Evolutionary conservation across 2,113 vertebrate species (phyloP).

Genomic region (Stercorarius parasiticus): DNA sequence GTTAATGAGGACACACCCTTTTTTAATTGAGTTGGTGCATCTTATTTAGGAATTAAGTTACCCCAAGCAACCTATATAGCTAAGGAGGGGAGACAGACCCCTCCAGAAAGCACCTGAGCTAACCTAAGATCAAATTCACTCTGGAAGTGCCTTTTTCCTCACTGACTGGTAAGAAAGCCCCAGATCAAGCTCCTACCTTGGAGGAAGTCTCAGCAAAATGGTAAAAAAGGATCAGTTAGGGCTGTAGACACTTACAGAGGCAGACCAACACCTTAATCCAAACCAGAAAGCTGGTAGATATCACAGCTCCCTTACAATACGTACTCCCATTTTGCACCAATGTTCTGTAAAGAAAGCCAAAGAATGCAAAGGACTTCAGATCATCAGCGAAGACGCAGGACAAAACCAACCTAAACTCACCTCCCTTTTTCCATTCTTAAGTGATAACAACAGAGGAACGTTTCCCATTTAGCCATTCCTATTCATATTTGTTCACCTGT

Average conservation of each 20-base stretch:
- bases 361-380: background rate
- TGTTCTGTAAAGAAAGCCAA: background rate
- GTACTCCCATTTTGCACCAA: background rate
- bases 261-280: background rate
- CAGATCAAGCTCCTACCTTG: background rate
- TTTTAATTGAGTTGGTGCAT: background rate
- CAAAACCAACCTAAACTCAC: background rate
- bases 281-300: background rate
- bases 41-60: slow-evolving; percentile 6
- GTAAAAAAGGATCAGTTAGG: background rate
- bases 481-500: background rate
- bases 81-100: background rate
- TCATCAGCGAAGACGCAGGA: background rate
- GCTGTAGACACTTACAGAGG: background rate
- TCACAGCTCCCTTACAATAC: background rate
- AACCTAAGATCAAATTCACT: slow-evolving; percentile 6
- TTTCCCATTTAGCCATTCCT: background rate
- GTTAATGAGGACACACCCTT: background rate
- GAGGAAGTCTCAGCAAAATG: slow-evolving; percentile 6
- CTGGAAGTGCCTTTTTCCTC: background rate
- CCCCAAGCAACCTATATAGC: background rate
- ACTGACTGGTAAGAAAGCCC: background rate
- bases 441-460: background rate
- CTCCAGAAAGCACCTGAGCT: background rate
- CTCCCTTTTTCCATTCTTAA: background rate